Conservation (phyloP, 2,888 invertebrate species). For the Nomada lathburiana region DNA sequence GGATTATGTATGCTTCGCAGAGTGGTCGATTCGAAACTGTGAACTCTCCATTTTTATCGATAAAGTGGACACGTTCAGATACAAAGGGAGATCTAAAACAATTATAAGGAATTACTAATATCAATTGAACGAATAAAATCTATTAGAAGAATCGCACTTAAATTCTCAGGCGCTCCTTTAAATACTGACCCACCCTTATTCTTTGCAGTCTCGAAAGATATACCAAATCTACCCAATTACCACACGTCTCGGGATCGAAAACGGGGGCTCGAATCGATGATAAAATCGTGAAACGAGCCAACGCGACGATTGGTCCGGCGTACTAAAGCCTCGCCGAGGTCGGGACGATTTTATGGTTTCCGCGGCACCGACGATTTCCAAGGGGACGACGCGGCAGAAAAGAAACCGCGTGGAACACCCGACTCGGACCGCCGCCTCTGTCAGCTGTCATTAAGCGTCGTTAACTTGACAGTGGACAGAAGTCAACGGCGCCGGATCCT, state of each 20-base stretch:
- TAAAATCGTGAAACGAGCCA: constrained; percentile 53
- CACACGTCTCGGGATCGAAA: constrained; percentile 1
- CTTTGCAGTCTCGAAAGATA: too few relatives aligned
- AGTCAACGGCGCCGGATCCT: constrained; percentile 61
- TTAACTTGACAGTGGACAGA: constrained; percentile 73
- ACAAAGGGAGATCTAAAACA: too few relatives aligned
- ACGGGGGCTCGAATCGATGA: constrained; percentile 57
- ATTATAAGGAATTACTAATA: too few relatives aligned
- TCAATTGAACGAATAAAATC: too few relatives aligned
- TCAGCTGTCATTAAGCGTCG: constrained; percentile 72
- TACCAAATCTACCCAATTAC: constrained; percentile 27
- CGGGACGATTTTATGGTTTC: constrained; percentile 65
- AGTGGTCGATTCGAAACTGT: constrained; percentile 35
- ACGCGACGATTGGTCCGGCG: constrained; percentile 20
- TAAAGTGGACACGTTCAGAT: too few relatives aligned
- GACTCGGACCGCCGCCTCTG: constrained; percentile 55
- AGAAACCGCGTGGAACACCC: constrained; percentile 47
- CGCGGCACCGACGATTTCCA: constrained; percentile 54
- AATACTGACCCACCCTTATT: too few relatives aligned
- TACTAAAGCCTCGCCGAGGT: constrained; percentile 41
- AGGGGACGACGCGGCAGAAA: constrained; percentile 23
- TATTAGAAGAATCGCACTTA: too few relatives aligned
- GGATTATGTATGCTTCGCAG: background rate
- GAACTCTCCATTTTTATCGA: too few relatives aligned
- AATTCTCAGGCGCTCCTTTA: too few relatives aligned